These are phyloP conservation scores for Orchestia grillus DNA, from an alignment of 1,140 invertebrate species.

Conservation along the genomic window DNA sequence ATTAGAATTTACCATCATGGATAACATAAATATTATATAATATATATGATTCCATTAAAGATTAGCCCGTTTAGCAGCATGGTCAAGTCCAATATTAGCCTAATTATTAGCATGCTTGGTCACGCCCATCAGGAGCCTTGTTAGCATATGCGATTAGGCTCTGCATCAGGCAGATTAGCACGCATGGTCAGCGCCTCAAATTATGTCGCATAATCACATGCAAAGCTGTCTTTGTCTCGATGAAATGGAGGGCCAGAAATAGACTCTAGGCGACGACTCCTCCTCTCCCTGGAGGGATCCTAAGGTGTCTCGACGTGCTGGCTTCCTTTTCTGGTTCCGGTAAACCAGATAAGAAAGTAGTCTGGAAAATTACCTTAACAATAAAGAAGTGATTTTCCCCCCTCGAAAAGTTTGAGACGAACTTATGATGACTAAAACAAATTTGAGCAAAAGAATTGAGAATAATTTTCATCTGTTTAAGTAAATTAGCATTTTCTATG, in stretches of 20 bases:
- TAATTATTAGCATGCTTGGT: neutral
- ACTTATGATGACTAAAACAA: too few species aligned
- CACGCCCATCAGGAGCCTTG: neutral
- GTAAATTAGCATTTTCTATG: too few species aligned
- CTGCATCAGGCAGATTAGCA: neutral
- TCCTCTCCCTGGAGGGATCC: neutral
- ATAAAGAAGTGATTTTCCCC: too few species aligned
- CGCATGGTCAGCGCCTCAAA: neutral
- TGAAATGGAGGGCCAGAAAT: neutral
- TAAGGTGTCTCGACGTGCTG: neutral
- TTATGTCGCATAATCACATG: neutral
- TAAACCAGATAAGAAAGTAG: too few species aligned
- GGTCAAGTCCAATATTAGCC: neutral
- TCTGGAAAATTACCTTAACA: too few species aligned
- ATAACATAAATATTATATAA: too few species aligned
- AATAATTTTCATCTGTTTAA: too few species aligned
- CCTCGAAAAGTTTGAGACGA: too few species aligned
- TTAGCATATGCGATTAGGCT: neutral
- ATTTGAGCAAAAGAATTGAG: too few species aligned
- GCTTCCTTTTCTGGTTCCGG: neutral
- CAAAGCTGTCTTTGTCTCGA: constrained; percentile 7
- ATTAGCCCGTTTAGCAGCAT: neutral
- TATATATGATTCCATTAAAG: too few species aligned
- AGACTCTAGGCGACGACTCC: neutral
- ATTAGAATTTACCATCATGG: too few species aligned